Base-by-base conservation (phyloP, 2,113 vertebrate species). In the Alligator sinensis region DNA sequence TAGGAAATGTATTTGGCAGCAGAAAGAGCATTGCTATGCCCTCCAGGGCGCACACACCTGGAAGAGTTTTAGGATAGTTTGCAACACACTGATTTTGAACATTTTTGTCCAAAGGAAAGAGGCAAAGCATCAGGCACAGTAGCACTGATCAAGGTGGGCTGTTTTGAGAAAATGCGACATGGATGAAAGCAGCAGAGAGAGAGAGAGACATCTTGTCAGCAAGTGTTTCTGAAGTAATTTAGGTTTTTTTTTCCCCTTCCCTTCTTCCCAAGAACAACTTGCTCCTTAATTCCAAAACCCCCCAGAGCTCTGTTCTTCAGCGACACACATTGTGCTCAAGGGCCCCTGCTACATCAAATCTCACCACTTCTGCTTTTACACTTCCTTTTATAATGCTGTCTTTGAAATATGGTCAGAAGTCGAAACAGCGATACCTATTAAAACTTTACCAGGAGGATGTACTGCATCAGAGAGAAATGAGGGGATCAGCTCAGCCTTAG, bases 271-370 rank as follows among this genome's bases (percentile, higher is more conserved):
- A 10, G 68, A 38, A 34, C 61, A 90, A 2, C 11, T 12, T 55
- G 3, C 28, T 66, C 30, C 27, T 82, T 2, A 3, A 28, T 38
- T 79, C 55, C 16, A 15, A 61, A 66, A 82, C 17, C 30, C 18
- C 1, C 1, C 0, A 5, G 18, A 7, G 10, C 3, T 72, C 58
- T 59, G 3, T 61, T 84, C 27, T 87, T 66, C 54, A 47, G 54
- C 1, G 5, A 4, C 4, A 10, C 16, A 25, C 2, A 19, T 14
- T 1, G 2, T 18, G 22, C 86, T 62, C 8, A 0, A 0, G 57
- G 66, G 38, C 55, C 58, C 61, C 27, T 4, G 1, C 15, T 55
- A n/a, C 47, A 7, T 2, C 47, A 19, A 19, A 14, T 64, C 78
- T 74, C 66, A 28, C 19, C 1, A 9, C 3, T 2, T 27, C 18